Evolutionary conservation across 1,140 invertebrate species (phyloP), one percentile per base, ranked within the genome.

Genomic region (Orchestia grillus): DNA sequence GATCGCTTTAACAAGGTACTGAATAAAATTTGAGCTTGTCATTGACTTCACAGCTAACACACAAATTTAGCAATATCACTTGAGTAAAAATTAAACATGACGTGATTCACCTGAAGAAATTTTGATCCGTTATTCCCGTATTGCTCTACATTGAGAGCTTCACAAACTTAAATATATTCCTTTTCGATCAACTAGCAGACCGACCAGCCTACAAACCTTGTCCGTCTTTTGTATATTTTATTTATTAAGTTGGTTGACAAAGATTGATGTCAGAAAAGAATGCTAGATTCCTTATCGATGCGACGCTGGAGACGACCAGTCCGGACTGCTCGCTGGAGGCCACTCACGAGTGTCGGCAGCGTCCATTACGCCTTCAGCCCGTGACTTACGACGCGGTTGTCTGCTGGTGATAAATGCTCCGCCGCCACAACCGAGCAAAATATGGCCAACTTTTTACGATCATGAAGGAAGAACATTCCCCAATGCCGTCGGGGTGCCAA

Each of bases 311-410:
- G 62, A 15, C 62, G 36, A 36, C 62, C 28, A 77, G 11, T 77
- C 36, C 88, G 4, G 88, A 28, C 88, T 42, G 42, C 88, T 90
- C 23, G 42, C 3, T 16, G 11, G 88, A 90, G 88, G 88, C n/a
- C 42, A 36, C 41, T 42, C n/a, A 41, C 11, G 88, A 41, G 43
- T 90, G 88, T 90, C 88, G 88, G 88, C 87, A 41, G 41, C n/a
- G 88, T 90, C 88, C 88, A 90, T 90, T 90, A 90, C 88, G 88
- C 0, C 15, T 23, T 90, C 88, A 11, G 16, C 3, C 88, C 42
- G 36, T 90, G 88, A 90, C 88, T 90, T 90, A 90, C 88, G 88
- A 90, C 88, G 43, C 88, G 43, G 88, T 44, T 42, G 88, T 44
- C 41, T 15, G 4, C 4, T 44, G 15, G 88, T 90, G 88, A 90